Evolutionary conservation across 2,797 vertebrate species (phyloP).

Genomic region (Crax fasciolata): DNA sequence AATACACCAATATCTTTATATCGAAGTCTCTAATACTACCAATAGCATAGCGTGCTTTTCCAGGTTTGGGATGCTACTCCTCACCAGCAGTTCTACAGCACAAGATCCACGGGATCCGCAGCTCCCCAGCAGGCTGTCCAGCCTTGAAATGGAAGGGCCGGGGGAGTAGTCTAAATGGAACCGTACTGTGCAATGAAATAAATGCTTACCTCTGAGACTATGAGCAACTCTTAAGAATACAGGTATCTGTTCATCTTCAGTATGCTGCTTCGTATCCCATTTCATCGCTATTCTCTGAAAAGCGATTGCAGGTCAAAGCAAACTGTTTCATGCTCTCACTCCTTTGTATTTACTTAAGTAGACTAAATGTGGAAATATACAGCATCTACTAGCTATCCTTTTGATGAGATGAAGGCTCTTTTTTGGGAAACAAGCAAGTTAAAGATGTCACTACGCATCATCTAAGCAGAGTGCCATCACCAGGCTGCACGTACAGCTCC

Average conservation of each 20-base stretch:
- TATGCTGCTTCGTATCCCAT: not conserved
- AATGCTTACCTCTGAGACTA: not conserved
- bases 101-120: not conserved
- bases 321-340: not conserved
- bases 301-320: not conserved
- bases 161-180: not conserved
- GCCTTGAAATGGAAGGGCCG: not conserved
- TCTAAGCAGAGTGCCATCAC: not conserved
- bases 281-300: not conserved
- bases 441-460: not conserved
- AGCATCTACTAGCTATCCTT: not conserved
- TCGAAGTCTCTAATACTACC: not conserved
- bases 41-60: not conserved
- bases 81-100: not conserved
- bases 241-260: not conserved
- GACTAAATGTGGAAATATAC: not conserved
- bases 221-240: not conserved
- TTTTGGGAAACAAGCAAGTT: not conserved
- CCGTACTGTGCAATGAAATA: not conserved
- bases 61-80: not conserved
- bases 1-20: not conserved
- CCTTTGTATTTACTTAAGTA: not conserved
- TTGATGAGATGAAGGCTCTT: not conserved
- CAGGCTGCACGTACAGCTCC: not conserved
- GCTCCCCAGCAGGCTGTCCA: not conserved